phyloP scores from a whole-genome alignment of 2,888 invertebrate genomes.

The Sinelater perroti region DNA sequence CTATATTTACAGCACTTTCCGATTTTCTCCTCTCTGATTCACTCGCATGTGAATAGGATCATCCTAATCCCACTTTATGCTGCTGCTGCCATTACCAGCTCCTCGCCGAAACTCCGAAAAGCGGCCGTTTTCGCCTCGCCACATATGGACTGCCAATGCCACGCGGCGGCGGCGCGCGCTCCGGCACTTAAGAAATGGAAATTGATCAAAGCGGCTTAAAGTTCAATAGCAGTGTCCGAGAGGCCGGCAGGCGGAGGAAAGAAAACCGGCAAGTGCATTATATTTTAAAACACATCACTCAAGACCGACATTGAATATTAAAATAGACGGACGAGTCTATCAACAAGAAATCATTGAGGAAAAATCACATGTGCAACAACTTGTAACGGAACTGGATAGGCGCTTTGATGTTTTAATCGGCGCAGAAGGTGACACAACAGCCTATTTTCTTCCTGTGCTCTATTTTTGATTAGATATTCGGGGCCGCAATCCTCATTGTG shows the following conservation, averaged over 20 bases:
- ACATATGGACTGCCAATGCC: too few relatives aligned
- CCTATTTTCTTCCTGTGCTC: too few relatives aligned
- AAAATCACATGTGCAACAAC: slow-evolving; percentile 6
- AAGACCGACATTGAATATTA: slow-evolving; percentile 18
- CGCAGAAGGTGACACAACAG: too few relatives aligned
- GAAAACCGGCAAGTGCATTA: background rate
- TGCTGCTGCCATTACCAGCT: too few relatives aligned
- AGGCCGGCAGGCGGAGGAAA: too few relatives aligned
- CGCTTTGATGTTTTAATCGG: too few relatives aligned
- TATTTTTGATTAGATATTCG: too few relatives aligned
- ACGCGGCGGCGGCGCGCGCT: too few relatives aligned
- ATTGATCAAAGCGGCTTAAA: background rate
- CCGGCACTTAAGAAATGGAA: background rate
- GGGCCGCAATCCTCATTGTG: too few relatives aligned
- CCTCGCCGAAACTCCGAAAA: too few relatives aligned
- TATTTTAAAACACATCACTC: slow-evolving; percentile 13
- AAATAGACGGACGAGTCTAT: slow-evolving; percentile 21
- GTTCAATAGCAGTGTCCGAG: background rate
- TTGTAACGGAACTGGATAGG: background rate
- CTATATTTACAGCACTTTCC: slow-evolving; percentile 44
- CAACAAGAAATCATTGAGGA: slow-evolving; percentile 9
- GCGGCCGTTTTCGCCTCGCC: too few relatives aligned
- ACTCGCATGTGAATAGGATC: slow-evolving; percentile 38
- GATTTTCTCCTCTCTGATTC: slow-evolving; percentile 40
- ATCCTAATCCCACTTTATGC: slow-evolving; percentile 18